Conservation (phyloP, 2,888 invertebrate species). For the Synergus gifuensis region DNA sequence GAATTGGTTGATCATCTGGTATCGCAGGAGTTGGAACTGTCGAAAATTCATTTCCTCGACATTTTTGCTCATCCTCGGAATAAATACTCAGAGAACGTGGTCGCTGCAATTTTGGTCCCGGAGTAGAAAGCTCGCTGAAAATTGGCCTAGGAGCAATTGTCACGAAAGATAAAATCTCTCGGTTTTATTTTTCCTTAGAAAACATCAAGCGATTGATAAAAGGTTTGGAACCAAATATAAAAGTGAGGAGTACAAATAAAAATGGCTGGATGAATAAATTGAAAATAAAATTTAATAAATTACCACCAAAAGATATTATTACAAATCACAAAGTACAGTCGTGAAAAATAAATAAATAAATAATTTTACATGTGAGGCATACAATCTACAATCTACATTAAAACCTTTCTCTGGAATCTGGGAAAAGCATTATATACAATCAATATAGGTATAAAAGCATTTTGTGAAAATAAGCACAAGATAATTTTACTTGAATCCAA, state of each 20-base stretch:
- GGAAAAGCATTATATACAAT: neutral
- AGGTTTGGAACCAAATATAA: neutral
- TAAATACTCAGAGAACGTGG: slow-evolving; percentile 72
- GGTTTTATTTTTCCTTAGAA: neutral
- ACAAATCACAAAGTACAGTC: slow-evolving; percentile 10
- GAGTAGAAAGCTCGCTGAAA: slow-evolving; percentile 63
- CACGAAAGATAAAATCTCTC: neutral
- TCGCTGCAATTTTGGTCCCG: slow-evolving; percentile 66
- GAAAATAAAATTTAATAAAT: slow-evolving; percentile 16
- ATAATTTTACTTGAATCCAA: neutral
- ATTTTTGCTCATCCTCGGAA: slow-evolving; percentile 70
- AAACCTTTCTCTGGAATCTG: neutral
- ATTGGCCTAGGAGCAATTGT: slow-evolving; percentile 47
- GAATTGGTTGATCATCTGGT: slow-evolving; percentile 60
- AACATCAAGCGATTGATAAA: neutral
- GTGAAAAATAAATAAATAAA: slow-evolving; percentile 28
- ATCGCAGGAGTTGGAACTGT: slow-evolving; percentile 66
- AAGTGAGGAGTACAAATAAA: slow-evolving; percentile 4
- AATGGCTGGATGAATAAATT: neutral
- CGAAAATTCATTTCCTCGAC: slow-evolving; percentile 61
- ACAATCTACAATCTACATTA: neutral
- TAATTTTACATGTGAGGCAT: neutral
- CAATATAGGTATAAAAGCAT: neutral
- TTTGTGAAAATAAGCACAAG: neutral
- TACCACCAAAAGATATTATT: neutral